Evolutionary conservation across 1,140 invertebrate genomes (phyloP), one percentile per base, ranked within the genome.

Genomic region (Drosophila littoralis): DNA sequence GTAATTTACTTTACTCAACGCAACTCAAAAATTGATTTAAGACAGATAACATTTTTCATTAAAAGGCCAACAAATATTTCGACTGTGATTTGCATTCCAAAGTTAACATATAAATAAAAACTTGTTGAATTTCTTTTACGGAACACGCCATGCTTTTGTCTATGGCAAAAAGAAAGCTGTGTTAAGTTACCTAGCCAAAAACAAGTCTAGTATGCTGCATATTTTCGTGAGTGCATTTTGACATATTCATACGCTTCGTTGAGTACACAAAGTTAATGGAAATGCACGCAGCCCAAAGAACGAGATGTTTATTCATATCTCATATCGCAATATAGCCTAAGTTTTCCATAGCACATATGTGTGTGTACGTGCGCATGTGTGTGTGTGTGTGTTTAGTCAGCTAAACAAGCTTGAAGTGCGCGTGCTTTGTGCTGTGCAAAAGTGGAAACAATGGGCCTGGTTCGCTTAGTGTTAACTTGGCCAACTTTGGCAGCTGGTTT

Each of bases 191-290:
- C 58, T 60, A 51, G 48, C 32, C 48, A 54, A 52, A 67, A 54
- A 61, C 33, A 46, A 17, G n/a, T 15, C 6, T 33, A 10, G 35
- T 40, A 12, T 36, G 43, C 17, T 36, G 48, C 38, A 52, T 8
- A 35, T 3, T 40, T 58, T 45, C 43, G 33, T 77, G 78, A 86
- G 83, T 88, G 82, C 82, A 88, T 88, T 86, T 88, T 88, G 82
- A 86, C 82, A 81, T 86, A 79, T 86, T 79, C 79, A 76, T 82
- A 54, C 83, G 83, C 83, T 88, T 79, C 79, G 83, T 63, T 86
- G 83, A 74, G 61, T 79, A 58, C 63, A 63, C 65, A 84, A 84
- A 75, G 77, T 88, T 88, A 86, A 88, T 82, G 83, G 79, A 86
- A 82, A 74, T 65, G 40, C 79, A 73, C 52, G 67, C 66, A 60